Base-by-base conservation (phyloP, 2,113 vertebrate genomes). In the Clarias magur region DNA sequence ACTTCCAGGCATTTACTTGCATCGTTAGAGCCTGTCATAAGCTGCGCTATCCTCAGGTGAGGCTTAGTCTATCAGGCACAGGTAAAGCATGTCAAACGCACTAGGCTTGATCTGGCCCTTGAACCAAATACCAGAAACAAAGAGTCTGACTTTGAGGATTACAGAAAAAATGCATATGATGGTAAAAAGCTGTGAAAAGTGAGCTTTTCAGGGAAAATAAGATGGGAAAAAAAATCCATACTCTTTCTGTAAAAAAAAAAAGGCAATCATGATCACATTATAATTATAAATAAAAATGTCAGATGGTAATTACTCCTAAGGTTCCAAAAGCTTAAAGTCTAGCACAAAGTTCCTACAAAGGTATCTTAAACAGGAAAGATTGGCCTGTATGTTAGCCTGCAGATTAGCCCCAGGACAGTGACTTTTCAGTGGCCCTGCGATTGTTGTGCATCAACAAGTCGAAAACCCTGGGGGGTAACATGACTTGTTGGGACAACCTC, bases 361-460 rank as follows among this genome's bases (percentile, higher is more conserved):
- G 42, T 78, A 12, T 42, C 19, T 38, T 88, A 42, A 86, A 80
- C 70, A 88, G 9, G 42, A 56, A 81, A 82, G 59, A 17, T 67
- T 68, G 38, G 57, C 82, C 85, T 79, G 12, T 9, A 87, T 54
- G 82, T 82, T 30, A 80, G 67, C 85, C 82, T n/a, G 30, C 42
- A 23, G 89, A 56, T 63, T 63, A 83, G 60, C 91, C 89, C 54
- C 65, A 73, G 88, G 88, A 89, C 62, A 85, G 25, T 67, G 76
- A 30, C 82, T 62, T 60, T 87, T 84, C 84, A 60, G 30, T 88
- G 82, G 73, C 85, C 75, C 80, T 83, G 73, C 92, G 42, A 94
- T 93, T 93, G 93, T 94, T 79, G 93, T 92, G 90, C 89, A 62
- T 80, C 81, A 88, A 83, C 89, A 65, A 81, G 85, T 87, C 75